Base-by-base conservation (phyloP, 2,113 vertebrate genomes). In the Baryphthengus martii region DNA sequence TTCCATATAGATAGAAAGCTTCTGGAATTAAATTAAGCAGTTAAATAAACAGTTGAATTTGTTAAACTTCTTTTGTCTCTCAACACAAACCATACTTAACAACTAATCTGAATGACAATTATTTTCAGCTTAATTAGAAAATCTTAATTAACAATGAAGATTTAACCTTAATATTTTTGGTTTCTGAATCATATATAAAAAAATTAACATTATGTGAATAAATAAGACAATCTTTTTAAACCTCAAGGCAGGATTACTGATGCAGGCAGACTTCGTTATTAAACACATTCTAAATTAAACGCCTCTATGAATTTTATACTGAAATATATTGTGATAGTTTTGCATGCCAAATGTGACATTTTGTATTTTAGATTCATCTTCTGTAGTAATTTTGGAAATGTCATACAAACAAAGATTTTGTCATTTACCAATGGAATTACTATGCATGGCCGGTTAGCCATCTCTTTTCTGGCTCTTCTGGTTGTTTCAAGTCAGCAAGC, bases 311-410 rank as follows among this genome's bases (percentile, higher is more conserved):
- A 99, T 99, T 99, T 99, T 98, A 98, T 99, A 99, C 98, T 99
- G 98, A 99, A 99, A 99, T 99, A 99, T 98, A 99, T 99, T 99
- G 99, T 99, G 99, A 99, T 99, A 99, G 99, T 99, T 99, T 99
- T 99, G 99, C 99, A 99, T 99, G 99, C 99, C 99, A 99, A 99
- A 99, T 99, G 98, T 99, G 99, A 99, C 99, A 99, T 99, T 99
- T 99, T 99, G 98, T 98, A 99, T 99, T 99, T 99, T 98, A 99
- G 98, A 98, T 99, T 99, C 98, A 98, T 99, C 98, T 98, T 98
- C 98, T 97, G 98, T 97, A 99, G 99, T 98, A 98, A 99, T 99
- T 99, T 99, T 98, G 98, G 98, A 99, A 99, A 99, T 99, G 99
- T 99, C 99, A 99, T 98, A 98, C 98, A 99, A 99, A 99, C 99